These are phyloP conservation scores for Drosophila ananassae DNA, from an alignment of 1,140 invertebrate species.

Conservation along the genomic window DNA sequence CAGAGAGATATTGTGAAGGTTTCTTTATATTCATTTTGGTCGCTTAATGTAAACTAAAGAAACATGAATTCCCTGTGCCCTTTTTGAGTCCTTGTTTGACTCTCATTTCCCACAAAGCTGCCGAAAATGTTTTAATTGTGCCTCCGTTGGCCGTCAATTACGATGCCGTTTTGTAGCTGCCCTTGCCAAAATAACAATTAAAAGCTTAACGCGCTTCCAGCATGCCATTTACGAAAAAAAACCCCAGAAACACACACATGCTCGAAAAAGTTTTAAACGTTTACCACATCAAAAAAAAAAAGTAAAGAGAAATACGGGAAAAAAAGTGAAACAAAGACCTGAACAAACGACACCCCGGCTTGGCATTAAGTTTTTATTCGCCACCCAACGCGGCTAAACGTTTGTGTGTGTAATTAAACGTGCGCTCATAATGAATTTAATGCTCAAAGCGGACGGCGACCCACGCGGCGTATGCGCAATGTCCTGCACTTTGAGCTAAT, in stretches of 20 bases:
- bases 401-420: slow-evolving; percentile 70
- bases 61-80: neutral
- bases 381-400: slow-evolving; percentile 22
- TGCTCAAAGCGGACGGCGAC: slow-evolving; percentile 43
- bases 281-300: slow-evolving; percentile 41
- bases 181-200: slow-evolving; percentile 70
- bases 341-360: slow-evolving; percentile 37
- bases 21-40: neutral
- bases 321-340: slow-evolving; percentile 40
- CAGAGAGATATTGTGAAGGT: neutral
- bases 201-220: slow-evolving; percentile 46
- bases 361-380: slow-evolving; percentile 54
- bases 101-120: slow-evolving; percentile 16
- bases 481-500: slow-evolving; percentile 61
- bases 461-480: slow-evolving; percentile 51
- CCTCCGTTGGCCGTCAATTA: slow-evolving; percentile 30
- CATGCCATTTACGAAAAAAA: slow-evolving; percentile 41
- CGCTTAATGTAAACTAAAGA: too few species aligned
- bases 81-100: slow-evolving; percentile 24
- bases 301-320: neutral
- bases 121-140: slow-evolving; percentile 62
- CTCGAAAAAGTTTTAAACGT: slow-evolving; percentile 47
- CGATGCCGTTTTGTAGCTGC: slow-evolving; percentile 25
- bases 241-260: neutral
- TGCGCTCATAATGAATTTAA: slow-evolving; percentile 65